Evolutionary conservation across 2,888 invertebrate species (phyloP).

Genomic region (Epinotia brunnichana): DNA sequence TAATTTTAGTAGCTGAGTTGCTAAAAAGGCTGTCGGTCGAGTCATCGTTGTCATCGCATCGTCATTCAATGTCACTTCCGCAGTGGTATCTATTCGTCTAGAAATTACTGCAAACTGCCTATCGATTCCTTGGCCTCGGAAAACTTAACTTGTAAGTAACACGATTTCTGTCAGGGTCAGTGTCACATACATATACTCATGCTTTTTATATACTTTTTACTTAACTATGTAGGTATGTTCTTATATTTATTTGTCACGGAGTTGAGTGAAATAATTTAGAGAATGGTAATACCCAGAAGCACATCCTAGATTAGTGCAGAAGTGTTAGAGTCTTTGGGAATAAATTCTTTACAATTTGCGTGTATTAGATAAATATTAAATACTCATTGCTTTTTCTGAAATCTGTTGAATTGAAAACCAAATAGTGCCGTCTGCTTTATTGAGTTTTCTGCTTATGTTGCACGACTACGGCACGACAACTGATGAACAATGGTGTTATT

Average conservation of each 20-base stretch:
- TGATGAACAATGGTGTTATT: too few species aligned
- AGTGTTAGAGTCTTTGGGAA: too few species aligned
- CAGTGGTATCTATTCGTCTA: constrained; percentile 33
- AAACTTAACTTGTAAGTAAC: not conserved
- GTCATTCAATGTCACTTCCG: constrained; percentile 55
- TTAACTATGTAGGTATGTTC: not conserved
- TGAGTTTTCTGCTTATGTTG: not conserved
- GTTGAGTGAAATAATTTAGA: too few species aligned
- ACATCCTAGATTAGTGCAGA: too few species aligned
- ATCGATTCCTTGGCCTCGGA: constrained; percentile 16
- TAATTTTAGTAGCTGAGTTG: constrained; percentile 15
- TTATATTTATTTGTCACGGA: too few species aligned
- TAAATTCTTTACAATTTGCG: too few species aligned
- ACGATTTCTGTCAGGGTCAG: constrained; percentile 2
- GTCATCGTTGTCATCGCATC: constrained; percentile 50
- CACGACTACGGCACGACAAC: not conserved
- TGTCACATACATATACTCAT: not conserved
- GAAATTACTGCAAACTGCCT: constrained; percentile 4
- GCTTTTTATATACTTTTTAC: not conserved
- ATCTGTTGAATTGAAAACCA: not conserved
- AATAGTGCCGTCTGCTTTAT: not conserved
- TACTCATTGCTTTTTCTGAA: not conserved
- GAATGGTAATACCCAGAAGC: too few species aligned
- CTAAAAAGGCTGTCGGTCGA: constrained; percentile 47
- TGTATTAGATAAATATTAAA: too few species aligned